Conservation (phyloP, 2,113 vertebrate species). For the Gallinago media region DNA sequence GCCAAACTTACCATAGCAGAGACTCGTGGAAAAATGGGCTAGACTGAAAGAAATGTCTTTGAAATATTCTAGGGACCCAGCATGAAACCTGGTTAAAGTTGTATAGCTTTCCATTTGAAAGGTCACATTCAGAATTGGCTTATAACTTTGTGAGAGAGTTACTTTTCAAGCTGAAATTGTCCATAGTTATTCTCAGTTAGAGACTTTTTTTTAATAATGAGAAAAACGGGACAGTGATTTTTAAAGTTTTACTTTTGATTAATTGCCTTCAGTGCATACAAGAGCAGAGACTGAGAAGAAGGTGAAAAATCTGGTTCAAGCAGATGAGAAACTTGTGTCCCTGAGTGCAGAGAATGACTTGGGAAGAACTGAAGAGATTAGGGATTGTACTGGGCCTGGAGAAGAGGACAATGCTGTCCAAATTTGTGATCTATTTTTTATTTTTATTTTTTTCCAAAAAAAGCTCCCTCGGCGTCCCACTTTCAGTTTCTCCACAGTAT, state of each 20-base stretch:
- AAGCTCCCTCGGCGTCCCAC: not conserved
- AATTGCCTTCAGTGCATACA: not conserved
- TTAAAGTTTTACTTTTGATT: constrained; percentile 55
- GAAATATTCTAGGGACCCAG: constrained; percentile 52
- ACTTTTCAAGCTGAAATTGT: constrained; percentile 49
- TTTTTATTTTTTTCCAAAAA: not conserved
- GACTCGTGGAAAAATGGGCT: constrained; percentile 7
- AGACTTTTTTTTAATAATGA: constrained; percentile 23
- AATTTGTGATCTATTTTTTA: not conserved
- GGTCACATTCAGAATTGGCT: constrained; percentile 40
- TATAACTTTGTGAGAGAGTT: constrained; percentile 28
- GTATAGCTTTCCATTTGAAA: constrained; percentile 59
- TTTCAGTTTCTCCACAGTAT: not conserved
- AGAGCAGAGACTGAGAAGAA: not conserved
- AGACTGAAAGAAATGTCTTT: constrained; percentile 55
- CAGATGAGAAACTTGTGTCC: not conserved
- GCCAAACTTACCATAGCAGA: constrained; percentile 36
- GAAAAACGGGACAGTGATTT: constrained; percentile 2
- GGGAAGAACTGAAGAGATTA: not conserved
- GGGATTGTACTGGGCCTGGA: not conserved
- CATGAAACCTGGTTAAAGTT: constrained; percentile 58
- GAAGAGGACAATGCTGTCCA: not conserved
- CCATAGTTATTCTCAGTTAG: constrained; percentile 38
- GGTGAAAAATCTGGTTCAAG: constrained; percentile 19
- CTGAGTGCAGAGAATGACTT: not conserved